Conservation (phyloP, 1,140 invertebrate genomes). For the Argopecten irradians region DNA sequence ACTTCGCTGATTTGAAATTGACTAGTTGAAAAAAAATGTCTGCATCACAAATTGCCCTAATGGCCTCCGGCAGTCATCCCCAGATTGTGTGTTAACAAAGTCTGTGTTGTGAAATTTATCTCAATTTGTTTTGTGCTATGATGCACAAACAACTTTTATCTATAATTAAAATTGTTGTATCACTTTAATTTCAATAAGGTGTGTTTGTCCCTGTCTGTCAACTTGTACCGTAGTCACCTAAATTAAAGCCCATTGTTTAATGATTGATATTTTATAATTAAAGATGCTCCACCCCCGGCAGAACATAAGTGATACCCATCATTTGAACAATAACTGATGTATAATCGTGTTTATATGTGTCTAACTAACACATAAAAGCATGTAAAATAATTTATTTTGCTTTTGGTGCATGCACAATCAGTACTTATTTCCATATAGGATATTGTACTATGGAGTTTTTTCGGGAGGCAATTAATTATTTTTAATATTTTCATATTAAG, state of each 20-base stretch:
- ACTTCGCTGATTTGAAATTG: constrained; percentile 1
- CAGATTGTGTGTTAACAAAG: neutral
- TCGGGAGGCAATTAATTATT: too few species aligned
- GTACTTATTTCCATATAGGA: too few species aligned
- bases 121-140: neutral
- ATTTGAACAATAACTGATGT: too few species aligned
- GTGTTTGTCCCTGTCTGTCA: neutral
- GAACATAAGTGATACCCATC: too few species aligned
- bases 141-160: neutral
- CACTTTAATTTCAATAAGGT: neutral
- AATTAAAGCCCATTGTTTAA: neutral
- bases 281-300: too few species aligned
- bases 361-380: too few species aligned
- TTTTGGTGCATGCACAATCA: too few species aligned
- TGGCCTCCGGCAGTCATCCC: neutral
- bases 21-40: neutral
- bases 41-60: neutral
- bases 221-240: neutral
- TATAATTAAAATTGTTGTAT: neutral
- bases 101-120: neutral
- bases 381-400: too few species aligned
- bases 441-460: too few species aligned
- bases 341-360: too few species aligned
- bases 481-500: too few species aligned
- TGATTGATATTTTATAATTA: too few species aligned